Percentiles rank a stretch among this genome's conserved stretches.
phyloP scores from a whole-genome alignment of 2,888 invertebrate species.

The Boloria selene region DNA sequence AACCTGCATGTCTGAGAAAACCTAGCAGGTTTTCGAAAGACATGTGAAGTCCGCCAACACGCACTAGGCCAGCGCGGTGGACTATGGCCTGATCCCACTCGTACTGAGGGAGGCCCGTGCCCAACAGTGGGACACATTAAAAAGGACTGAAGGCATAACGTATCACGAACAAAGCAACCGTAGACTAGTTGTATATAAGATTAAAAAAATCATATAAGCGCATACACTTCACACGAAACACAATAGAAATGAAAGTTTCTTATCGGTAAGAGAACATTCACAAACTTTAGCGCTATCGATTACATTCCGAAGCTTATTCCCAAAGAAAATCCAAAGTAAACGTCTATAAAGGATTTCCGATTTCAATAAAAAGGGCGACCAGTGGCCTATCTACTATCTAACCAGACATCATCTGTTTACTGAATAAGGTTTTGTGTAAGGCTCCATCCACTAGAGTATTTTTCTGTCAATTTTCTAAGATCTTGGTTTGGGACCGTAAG shows the following conservation, averaged over 20 bases:
- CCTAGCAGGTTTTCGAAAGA: too few relatives aligned
- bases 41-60: too few relatives aligned
- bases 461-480: too few relatives aligned
- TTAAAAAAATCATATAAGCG: neutral
- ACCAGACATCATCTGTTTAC: constrained; percentile 17
- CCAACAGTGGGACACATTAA: too few relatives aligned
- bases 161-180: too few relatives aligned
- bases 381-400: constrained; percentile 17
- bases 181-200: neutral
- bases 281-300: constrained; percentile 18
- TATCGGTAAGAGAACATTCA: constrained; percentile 6
- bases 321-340: constrained; percentile 10
- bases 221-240: constrained; percentile 17
- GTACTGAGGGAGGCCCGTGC: too few relatives aligned
- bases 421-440: constrained; percentile 12
- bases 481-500: too few relatives aligned
- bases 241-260: neutral
- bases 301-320: constrained; percentile 14
- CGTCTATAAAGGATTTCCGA: constrained; percentile 14
- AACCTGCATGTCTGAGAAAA: too few relatives aligned
- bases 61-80: too few relatives aligned
- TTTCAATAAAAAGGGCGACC: constrained; percentile 18
- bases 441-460: constrained; percentile 4
- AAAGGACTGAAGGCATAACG: too few relatives aligned
- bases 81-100: too few relatives aligned